These are phyloP conservation scores for Venustaconcha ellipsiformis DNA, from an alignment of 1,140 invertebrate species.

Conservation along the genomic window DNA sequence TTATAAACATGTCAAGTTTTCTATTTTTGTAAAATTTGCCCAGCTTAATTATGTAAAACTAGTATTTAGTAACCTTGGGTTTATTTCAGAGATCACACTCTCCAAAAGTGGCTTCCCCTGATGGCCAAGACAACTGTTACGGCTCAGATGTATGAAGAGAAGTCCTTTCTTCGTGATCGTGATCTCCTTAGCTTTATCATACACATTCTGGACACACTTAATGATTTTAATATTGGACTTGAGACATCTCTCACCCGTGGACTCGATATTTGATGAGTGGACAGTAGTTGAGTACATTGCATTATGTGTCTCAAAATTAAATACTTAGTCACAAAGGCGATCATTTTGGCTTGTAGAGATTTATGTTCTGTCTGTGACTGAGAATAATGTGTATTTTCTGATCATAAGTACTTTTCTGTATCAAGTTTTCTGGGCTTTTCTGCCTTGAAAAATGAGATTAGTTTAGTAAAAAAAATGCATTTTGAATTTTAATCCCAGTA, in stretches of 20 bases:
- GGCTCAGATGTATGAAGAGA: conserved; percentile 94
- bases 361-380: too few relatives aligned
- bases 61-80: background rate
- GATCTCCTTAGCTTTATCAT: conserved; percentile 88
- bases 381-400: too few relatives aligned
- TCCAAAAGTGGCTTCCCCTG: conserved; percentile 88
- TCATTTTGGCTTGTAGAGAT: too few relatives aligned
- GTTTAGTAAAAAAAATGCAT: too few relatives aligned
- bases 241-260: conserved; percentile 96
- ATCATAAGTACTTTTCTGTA: too few relatives aligned
- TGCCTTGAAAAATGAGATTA: too few relatives aligned
- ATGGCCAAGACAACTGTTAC: conserved; percentile 89
- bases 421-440: too few relatives aligned
- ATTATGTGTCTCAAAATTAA: too few relatives aligned
- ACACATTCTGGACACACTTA: conserved; percentile 91
- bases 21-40: too few relatives aligned
- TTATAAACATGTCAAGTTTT: too few relatives aligned
- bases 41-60: background rate
- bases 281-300: background rate
- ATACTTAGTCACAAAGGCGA: too few relatives aligned
- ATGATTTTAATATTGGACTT: conserved; percentile 92
- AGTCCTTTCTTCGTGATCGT: conserved; percentile 90
- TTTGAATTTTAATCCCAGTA: too few relatives aligned
- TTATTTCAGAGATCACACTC: conserved; percentile 85
- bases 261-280: conserved; percentile 71